A percentile compares a stretch with the other conserved stretches of the same genome.
phyloP scores from a whole-genome alignment of 2,113 vertebrate species.

The Nerophis ophidion region DNA sequence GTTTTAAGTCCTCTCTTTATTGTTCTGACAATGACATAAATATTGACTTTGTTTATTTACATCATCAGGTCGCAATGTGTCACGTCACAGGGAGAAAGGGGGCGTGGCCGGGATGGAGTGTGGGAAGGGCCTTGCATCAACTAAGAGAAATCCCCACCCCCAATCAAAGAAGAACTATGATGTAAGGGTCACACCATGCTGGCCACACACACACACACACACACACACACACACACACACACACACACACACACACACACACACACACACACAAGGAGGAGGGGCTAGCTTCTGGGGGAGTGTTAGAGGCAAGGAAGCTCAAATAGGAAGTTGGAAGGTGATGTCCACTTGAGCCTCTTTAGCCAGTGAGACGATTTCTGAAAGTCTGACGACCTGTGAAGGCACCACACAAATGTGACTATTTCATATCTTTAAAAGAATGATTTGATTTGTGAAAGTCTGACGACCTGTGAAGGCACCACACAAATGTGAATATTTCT shows the following conservation, averaged over 20 bases:
- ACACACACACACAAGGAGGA: too few species aligned
- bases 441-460: slow-evolving; percentile 85
- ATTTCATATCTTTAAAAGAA: neutral
- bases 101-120: neutral
- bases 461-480: slow-evolving; percentile 81
- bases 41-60: slow-evolving; percentile 59
- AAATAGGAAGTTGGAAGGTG: slow-evolving; percentile 96
- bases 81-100: neutral
- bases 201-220: too few species aligned
- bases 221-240: too few species aligned
- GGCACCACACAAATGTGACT: neutral
- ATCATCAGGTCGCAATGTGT: slow-evolving; percentile 34
- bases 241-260: too few species aligned
- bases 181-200: too few species aligned
- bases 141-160: too few species aligned
- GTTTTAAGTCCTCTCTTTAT: slow-evolving; percentile 41
- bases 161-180: too few species aligned
- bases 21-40: slow-evolving; percentile 11
- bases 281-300: neutral
- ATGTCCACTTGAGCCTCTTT: slow-evolving; percentile 96
- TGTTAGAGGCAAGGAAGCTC: slow-evolving; percentile 32
- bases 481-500: neutral
- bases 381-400: slow-evolving; percentile 92
- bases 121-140: neutral
- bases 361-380: slow-evolving; percentile 91